Percentiles rank a stretch among this genome's conserved stretches.
Evolutionary conservation across 2,888 invertebrate genomes (phyloP).

Genomic region (Plusia festucae): DNA sequence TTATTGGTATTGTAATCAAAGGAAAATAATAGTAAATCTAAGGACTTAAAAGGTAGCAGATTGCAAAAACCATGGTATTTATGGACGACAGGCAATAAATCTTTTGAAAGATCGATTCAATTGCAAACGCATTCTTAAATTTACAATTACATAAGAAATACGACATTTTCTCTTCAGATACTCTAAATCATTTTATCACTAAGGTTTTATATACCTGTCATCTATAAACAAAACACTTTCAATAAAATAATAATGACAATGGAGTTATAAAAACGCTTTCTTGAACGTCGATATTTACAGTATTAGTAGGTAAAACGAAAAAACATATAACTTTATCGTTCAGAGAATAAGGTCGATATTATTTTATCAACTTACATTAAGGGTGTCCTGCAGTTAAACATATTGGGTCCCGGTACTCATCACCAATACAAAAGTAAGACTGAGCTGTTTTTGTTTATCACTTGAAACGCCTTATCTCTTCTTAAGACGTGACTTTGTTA

Average conservation of each 20-base stretch:
- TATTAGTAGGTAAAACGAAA: no score
- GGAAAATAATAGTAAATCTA: slow-evolving; percentile 19
- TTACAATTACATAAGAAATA: slow-evolving; percentile 40
- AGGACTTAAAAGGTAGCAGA: slow-evolving; percentile 12
- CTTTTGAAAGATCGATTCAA: slow-evolving; percentile 40
- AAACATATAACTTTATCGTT: no score
- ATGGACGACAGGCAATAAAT: slow-evolving; percentile 38
- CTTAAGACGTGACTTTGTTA: slow-evolving; percentile 49
- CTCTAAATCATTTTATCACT: slow-evolving; percentile 9
- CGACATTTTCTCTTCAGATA: slow-evolving; percentile 35
- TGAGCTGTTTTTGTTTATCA: slow-evolving; percentile 11
- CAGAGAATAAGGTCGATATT: not conserved
- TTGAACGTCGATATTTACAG: no score
- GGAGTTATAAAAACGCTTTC: slow-evolving; percentile 5
- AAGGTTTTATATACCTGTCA: slow-evolving; percentile 19
- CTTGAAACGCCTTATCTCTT: slow-evolving; percentile 33
- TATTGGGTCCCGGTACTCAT: slow-evolving; percentile 9
- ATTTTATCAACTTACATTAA: not conserved
- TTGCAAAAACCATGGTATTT: slow-evolving; percentile 38
- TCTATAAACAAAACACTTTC: slow-evolving; percentile 7
- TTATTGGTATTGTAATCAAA: not conserved
- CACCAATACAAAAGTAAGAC: slow-evolving; percentile 19
- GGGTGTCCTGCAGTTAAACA: slow-evolving; percentile 6
- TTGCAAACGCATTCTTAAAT: slow-evolving; percentile 36
- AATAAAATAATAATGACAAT: slow-evolving; percentile 3